Percentiles rank a stretch among this genome's conserved stretches.
Conservation (phyloP, 2,113 vertebrate genomes). For the Heterotis niloticus region DNA sequence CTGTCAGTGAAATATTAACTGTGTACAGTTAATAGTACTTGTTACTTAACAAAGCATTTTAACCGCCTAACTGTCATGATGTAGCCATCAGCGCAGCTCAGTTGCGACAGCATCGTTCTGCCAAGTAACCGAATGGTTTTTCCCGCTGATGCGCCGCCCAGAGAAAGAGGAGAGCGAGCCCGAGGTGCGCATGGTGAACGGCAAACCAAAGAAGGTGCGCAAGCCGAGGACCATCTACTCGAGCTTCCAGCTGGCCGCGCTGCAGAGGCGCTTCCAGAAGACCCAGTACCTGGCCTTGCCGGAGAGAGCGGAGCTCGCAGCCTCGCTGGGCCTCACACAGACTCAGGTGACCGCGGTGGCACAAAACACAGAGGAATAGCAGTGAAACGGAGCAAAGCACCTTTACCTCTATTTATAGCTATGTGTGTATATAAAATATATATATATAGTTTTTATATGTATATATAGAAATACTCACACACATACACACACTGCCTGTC, state of each 20-base stretch:
- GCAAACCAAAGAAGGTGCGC: constrained; percentile 97
- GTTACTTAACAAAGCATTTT: too few species aligned
- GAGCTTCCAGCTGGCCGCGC: constrained; percentile 93
- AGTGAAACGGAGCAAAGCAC: too few species aligned
- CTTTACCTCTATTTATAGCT: too few species aligned
- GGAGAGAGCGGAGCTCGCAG: constrained; percentile 91
- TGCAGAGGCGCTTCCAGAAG: constrained; percentile 94
- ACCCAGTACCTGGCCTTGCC: constrained; percentile 95
- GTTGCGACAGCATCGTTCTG: constrained; percentile 63
- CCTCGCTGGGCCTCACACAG: constrained; percentile 91
- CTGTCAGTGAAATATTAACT: too few species aligned
- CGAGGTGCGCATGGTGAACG: constrained; percentile 94
- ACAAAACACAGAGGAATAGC: background rate
- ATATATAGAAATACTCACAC: too few species aligned
- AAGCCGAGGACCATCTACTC: constrained; percentile 98
- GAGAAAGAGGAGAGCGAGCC: constrained; percentile 96
- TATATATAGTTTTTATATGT: too few species aligned
- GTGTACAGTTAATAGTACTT: too few species aligned
- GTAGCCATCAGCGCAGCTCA: constrained; percentile 95
- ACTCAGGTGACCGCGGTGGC: constrained; percentile 76
- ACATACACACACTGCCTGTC: too few species aligned
- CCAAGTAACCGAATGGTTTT: too few species aligned
- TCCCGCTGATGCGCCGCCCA: constrained; percentile 45
- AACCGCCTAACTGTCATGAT: too few species aligned
- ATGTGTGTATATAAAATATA: too few species aligned